Percentiles rank a stretch among this genome's conserved stretches.
These are phyloP conservation scores for Drosophila mulleri DNA, from an alignment of 2,888 invertebrate species.

Conservation along the genomic window DNA sequence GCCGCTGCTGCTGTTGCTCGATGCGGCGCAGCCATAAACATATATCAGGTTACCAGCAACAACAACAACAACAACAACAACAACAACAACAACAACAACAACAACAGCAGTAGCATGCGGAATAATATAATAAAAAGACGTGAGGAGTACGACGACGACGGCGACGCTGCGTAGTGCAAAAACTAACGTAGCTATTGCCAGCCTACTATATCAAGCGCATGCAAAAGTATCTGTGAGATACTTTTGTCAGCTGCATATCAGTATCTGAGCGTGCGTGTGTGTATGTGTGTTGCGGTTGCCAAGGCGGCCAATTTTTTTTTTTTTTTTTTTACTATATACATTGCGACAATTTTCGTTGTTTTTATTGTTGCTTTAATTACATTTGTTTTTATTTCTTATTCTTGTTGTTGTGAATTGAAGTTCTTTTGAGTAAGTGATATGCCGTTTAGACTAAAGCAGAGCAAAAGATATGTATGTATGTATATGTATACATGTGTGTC, in stretches of 20 bases:
- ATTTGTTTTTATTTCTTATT: background rate
- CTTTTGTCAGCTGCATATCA: conserved; percentile 60
- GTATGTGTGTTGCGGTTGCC: conserved; percentile 63
- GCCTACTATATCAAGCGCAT: conserved; percentile 24
- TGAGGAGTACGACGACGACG: conserved; percentile 27
- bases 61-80: conserved; percentile 57
- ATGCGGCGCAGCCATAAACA: conserved; percentile 80
- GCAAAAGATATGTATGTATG: no score
- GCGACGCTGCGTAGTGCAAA: conserved; percentile 49
- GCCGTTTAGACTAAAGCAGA: conserved; percentile 33
- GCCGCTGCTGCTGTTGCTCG: conserved; percentile 37
- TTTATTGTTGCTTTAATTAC: conserved; percentile 43
- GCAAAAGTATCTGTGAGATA: conserved; percentile 72
- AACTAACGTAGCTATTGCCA: conserved; percentile 66
- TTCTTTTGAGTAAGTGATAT: conserved; percentile 42
- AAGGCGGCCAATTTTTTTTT: conserved; percentile 61
- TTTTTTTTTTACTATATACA: conserved; percentile 62
- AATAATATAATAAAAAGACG: conserved; percentile 42
- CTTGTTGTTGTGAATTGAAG: conserved; percentile 33
- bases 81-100: conserved; percentile 53
- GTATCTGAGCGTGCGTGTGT: conserved; percentile 31
- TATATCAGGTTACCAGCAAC: conserved; percentile 75
- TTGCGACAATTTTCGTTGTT: conserved; percentile 70
- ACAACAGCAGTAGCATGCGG: background rate
- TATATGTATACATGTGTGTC: no score